phyloP scores from a whole-genome alignment of 2,797 vertebrate genomes.

The Lerista edwardsae region DNA sequence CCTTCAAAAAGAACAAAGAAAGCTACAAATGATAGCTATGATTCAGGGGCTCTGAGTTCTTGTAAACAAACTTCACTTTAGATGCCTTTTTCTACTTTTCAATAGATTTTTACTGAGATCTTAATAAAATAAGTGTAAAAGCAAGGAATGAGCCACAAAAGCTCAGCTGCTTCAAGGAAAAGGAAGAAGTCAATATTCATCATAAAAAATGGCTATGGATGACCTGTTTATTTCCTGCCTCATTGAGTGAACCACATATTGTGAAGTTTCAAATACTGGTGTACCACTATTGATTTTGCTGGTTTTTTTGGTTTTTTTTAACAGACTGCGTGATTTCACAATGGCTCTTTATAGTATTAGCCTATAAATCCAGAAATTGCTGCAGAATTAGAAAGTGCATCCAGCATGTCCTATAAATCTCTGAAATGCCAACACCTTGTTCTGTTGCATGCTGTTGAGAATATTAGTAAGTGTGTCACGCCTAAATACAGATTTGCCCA shows the following conservation, averaged over 20 bases:
- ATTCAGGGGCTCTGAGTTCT: background rate
- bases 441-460: background rate
- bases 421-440: background rate
- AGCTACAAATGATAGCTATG: background rate
- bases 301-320: background rate
- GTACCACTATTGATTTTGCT: background rate
- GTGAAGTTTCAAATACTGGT: background rate
- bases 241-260: background rate
- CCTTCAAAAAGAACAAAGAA: too few species aligned
- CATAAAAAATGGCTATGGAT: background rate
- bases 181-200: background rate
- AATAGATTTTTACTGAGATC: background rate
- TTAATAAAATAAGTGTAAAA: background rate
- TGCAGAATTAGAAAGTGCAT: conserved; percentile 7
- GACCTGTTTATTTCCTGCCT: background rate
- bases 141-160: background rate
- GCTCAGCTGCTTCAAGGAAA: too few species aligned
- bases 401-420: background rate
- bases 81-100: background rate
- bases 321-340: background rate
- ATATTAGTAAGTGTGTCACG: background rate
- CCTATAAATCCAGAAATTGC: conserved; percentile 24
- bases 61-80: background rate
- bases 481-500: background rate
- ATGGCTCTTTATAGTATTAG: background rate